Evolutionary conservation across 2,888 invertebrate genomes (phyloP).

Genomic region (Cordilura impudica): DNA sequence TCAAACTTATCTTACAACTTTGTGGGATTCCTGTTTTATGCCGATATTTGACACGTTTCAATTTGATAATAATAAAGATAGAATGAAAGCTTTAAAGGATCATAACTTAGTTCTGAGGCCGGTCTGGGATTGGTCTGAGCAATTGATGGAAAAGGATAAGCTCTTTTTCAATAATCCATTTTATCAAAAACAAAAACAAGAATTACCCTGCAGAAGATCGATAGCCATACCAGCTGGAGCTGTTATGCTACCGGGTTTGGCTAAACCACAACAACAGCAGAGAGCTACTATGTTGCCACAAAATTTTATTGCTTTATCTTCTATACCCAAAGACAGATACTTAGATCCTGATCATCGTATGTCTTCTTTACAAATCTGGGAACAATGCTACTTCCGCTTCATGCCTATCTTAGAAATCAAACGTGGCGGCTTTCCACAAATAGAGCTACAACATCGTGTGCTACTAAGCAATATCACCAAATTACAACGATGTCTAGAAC

Average conservation of each 20-base stretch:
- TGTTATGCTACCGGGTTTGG: conserved; percentile 69
- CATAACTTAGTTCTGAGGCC: conserved; percentile 82
- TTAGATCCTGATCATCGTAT: conserved; percentile 80
- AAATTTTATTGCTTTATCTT: conserved; percentile 73
- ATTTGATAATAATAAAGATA: conserved; percentile 90
- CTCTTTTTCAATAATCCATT: conserved; percentile 91
- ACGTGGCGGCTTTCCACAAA: conserved; percentile 77
- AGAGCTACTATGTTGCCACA: conserved; percentile 74
- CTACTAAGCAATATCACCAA: conserved; percentile 76
- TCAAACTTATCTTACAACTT: conserved; percentile 92
- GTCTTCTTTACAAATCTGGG: conserved; percentile 86
- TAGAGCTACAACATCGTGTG: conserved; percentile 76
- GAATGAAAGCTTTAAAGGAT: conserved; percentile 81
- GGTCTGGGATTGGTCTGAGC: conserved; percentile 94
- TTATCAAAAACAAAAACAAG: conserved; percentile 79
- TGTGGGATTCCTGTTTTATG: conserved; percentile 94
- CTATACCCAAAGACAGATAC: conserved; percentile 75
- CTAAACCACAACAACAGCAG: conserved; percentile 64
- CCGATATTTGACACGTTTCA: conserved; percentile 96
- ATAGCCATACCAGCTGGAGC: conserved; percentile 72
- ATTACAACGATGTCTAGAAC: conserved; percentile 75
- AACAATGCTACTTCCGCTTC: conserved; percentile 94
- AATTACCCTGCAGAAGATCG: conserved; percentile 72
- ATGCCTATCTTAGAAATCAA: conserved; percentile 86
- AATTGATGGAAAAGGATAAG: conserved; percentile 89